phyloP scores from a whole-genome alignment of 2,888 invertebrate species.

The Amphimallon solstitiale region DNA sequence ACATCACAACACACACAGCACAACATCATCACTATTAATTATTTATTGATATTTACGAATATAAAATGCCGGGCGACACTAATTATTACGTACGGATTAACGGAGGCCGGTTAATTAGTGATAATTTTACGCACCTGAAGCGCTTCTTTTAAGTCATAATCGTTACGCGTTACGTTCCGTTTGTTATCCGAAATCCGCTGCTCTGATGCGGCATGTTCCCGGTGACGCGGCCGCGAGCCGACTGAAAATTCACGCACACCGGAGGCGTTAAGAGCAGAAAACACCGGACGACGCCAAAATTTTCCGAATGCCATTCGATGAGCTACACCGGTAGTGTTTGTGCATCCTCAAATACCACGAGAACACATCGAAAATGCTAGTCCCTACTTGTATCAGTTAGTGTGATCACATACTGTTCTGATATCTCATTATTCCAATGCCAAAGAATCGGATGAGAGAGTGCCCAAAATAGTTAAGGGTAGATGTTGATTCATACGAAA shows the following conservation, averaged over 20 bases:
- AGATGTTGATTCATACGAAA: no score
- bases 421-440: no score
- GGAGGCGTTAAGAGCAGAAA: constrained; percentile 10
- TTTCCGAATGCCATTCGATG: background rate
- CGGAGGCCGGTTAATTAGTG: constrained; percentile 17
- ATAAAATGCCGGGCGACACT: constrained; percentile 5
- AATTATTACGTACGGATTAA: constrained; percentile 4
- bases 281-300: constrained; percentile 29
- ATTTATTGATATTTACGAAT: background rate
- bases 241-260: constrained; percentile 40
- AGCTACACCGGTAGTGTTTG: background rate
- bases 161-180: constrained; percentile 44
- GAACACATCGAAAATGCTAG: background rate
- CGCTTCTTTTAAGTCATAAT: constrained; percentile 8
- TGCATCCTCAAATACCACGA: background rate
- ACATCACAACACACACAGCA: constrained; percentile 27
- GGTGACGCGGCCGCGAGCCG: constrained; percentile 47
- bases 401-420: no score
- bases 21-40: constrained; percentile 21
- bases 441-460: no score
- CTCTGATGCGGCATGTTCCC: constrained; percentile 45
- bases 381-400: no score
- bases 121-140: constrained; percentile 1
- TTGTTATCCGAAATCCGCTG: constrained; percentile 42
- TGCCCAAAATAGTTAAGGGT: no score